These are phyloP conservation scores for Scortum barcoo DNA, from an alignment of 2,113 vertebrate genomes.

Conservation along the genomic window DNA sequence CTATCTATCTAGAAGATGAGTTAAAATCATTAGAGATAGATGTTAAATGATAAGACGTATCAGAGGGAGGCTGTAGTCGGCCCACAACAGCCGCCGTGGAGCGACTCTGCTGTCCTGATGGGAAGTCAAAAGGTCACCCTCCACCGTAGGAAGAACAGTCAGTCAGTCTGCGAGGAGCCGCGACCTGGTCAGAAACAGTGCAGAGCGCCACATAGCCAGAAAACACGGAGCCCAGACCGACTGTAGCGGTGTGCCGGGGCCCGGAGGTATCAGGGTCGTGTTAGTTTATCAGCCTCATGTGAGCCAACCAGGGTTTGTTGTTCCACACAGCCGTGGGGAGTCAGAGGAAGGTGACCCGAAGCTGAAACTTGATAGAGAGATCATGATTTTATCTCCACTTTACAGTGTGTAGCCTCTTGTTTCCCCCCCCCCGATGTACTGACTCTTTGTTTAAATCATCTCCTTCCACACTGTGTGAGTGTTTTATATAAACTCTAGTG, in stretches of 20 bases:
- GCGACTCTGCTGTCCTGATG: not conserved
- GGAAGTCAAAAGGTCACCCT: conserved; percentile 32
- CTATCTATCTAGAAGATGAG: too few species aligned
- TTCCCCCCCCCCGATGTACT: not conserved
- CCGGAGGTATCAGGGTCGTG: conserved; percentile 30
- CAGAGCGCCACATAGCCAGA: not conserved
- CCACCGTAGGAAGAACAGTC: conserved; percentile 10
- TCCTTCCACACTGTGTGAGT: not conserved
- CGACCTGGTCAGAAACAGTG: conserved; percentile 6
- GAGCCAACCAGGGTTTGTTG: conserved; percentile 28
- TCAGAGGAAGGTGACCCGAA: not conserved
- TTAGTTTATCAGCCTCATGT: conserved; percentile 22
- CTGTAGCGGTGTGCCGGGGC: not conserved
- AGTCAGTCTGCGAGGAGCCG: not conserved
- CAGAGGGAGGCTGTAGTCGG: conserved; percentile 3
- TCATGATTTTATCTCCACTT: not conserved
- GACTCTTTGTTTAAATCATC: not conserved
- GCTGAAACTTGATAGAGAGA: not conserved
- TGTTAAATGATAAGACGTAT: conserved; percentile 1
- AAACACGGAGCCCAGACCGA: not conserved
- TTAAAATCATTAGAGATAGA: not conserved
- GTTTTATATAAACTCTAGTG: not conserved
- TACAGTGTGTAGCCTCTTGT: not conserved
- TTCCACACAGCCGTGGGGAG: conserved; percentile 28
- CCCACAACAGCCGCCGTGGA: not conserved